Evolutionary conservation across 2,113 vertebrate genomes (phyloP).

Genomic region (Tupaia chinensis): DNA sequence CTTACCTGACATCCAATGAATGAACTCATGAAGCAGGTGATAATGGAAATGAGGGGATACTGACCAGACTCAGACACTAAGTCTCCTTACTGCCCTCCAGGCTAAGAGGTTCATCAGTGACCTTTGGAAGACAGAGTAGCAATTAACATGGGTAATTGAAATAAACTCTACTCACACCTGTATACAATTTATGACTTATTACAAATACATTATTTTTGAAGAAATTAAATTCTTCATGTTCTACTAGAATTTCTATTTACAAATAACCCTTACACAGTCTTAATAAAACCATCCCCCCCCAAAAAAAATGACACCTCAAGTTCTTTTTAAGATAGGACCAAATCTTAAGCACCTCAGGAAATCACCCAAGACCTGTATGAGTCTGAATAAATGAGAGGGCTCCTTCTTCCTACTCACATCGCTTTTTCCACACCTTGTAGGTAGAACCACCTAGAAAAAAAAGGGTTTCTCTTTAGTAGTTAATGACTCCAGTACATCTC

Average conservation of each 20-base stretch:
- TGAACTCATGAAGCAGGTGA: not conserved
- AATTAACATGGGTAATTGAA: not conserved
- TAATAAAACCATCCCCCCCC: not conserved
- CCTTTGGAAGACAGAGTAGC: not conserved
- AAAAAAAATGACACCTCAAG: not conserved
- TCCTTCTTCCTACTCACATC: not conserved
- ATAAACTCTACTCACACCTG: conserved; percentile 30
- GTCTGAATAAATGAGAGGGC: not conserved
- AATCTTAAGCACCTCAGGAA: not conserved
- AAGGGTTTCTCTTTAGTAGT: not conserved
- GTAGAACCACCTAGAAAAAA: not conserved
- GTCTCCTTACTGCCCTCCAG: not conserved
- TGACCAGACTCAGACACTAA: not conserved
- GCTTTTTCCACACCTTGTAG: not conserved
- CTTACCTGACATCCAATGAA: not conserved
- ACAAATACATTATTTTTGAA: not conserved
- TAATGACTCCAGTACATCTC: not conserved
- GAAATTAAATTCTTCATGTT: conserved; percentile 44
- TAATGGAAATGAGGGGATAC: not conserved
- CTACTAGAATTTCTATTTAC: not conserved
- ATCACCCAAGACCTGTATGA: not conserved
- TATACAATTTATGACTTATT: conserved; percentile 28
- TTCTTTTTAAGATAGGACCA: not conserved
- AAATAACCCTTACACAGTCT: not conserved
- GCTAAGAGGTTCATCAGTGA: conserved; percentile 1